phyloP scores from a whole-genome alignment of 2,113 vertebrate genomes.

The Lagopus leucura region DNA sequence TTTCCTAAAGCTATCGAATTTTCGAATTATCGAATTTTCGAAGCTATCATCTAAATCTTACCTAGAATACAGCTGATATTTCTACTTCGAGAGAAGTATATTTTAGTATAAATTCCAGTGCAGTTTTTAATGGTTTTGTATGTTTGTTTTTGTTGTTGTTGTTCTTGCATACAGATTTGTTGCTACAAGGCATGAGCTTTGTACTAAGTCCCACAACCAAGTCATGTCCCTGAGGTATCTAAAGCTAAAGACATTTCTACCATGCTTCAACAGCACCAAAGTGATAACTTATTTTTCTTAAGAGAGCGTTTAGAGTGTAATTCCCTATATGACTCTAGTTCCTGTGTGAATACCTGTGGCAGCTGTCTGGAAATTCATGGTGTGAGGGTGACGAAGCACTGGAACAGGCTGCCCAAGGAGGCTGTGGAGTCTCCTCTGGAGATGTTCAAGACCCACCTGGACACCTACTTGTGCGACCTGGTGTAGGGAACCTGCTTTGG shows the following conservation, averaged over 20 bases:
- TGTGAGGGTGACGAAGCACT: too few species aligned
- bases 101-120: not conserved
- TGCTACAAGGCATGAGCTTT: not conserved
- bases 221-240: not conserved
- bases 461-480: too few species aligned
- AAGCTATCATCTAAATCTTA: not conserved
- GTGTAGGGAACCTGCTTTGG: too few species aligned
- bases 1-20: not conserved
- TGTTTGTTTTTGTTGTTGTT: not conserved
- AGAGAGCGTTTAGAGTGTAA: not conserved
- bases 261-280: not conserved
- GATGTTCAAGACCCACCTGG: too few species aligned
- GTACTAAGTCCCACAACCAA: not conserved
- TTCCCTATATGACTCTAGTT: not conserved
- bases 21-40: too few species aligned
- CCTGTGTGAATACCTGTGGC: not conserved
- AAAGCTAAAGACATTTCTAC: not conserved
- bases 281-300: not conserved
- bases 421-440: too few species aligned
- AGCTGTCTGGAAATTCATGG: too few species aligned
- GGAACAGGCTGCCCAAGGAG: too few species aligned
- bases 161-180: not conserved
- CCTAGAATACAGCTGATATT: not conserved
- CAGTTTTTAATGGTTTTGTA: not conserved
- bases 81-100: not conserved